A percentile compares a stretch with the other conserved stretches of the same genome.
Evolutionary conservation across 2,888 invertebrate species (phyloP).

Genomic region (Mactromeris polynyma): DNA sequence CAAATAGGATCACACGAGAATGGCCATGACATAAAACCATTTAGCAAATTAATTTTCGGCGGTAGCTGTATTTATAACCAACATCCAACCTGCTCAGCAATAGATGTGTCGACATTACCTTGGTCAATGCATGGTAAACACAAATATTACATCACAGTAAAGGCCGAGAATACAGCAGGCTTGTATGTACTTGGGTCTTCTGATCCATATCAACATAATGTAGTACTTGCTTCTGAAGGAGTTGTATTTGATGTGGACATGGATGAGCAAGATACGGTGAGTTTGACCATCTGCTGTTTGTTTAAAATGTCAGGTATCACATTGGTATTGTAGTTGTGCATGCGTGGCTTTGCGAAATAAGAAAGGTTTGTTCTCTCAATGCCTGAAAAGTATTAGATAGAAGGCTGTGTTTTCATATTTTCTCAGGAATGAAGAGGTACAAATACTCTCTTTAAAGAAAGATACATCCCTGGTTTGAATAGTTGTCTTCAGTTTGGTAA

Average conservation of each 20-base stretch:
- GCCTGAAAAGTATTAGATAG: too few species aligned
- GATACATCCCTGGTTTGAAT: too few species aligned
- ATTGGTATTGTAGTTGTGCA: too few species aligned
- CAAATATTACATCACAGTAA: conserved; percentile 68
- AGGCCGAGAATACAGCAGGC: conserved; percentile 66
- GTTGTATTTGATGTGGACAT: conserved; percentile 65
- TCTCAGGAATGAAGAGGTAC: too few species aligned
- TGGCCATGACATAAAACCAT: conserved; percentile 35
- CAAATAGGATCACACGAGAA: conserved; percentile 33
- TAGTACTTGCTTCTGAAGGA: conserved; percentile 61
- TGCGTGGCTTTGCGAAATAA: too few species aligned
- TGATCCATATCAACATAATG: conserved; percentile 63
- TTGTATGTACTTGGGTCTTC: conserved; percentile 57
- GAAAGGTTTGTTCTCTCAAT: too few species aligned
- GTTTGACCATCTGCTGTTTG: too few species aligned
- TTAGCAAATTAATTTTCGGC: conserved; percentile 31
- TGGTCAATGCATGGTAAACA: conserved; percentile 68
- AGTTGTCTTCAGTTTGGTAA: too few species aligned
- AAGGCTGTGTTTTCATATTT: too few species aligned
- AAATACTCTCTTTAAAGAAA: too few species aligned
- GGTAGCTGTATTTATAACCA: conserved; percentile 43
- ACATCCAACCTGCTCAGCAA: conserved; percentile 55
- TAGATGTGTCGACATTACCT: conserved; percentile 34
- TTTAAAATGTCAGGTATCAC: too few species aligned
- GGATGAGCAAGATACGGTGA: conserved; percentile 23